Evolutionary conservation across 2,113 vertebrate species (phyloP), one percentile per base, ranked within the genome.

Genomic region (Ammodytes marinus): DNA sequence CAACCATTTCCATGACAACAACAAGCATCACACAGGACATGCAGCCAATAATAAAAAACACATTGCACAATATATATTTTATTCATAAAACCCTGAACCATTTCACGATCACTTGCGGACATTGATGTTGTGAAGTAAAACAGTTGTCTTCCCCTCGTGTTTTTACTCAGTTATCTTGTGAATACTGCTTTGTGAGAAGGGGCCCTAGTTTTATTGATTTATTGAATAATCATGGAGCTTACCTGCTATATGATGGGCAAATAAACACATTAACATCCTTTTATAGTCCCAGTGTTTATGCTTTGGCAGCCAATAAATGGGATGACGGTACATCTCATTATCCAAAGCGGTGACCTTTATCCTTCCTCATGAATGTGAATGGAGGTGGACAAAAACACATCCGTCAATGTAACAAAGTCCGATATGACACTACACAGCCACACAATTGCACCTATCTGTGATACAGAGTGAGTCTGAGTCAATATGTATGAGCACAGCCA

Each of bases 221-320:
- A 37, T 75, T 66, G 40, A 45, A 37, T 50, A 57, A n/a, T 74
- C 61, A 53, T 74, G 40, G 55, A 45, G 5, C 8, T 42, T 19
- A 76, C 37, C 67, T 74, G 71, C 75, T 82, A 37, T 40, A 45
- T 47, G 60, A 80, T 50, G 72, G 72, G 49, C 37, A 59, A 69
- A 79, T 47, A 63, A 73, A 69, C 78, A 66, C 85, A 85, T 86
- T 76, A 88, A 85, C 27, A 86, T 10, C 74, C 82, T 68, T 80
- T 80, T 85, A 83, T 67, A 52, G 43, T 8, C 10, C 47, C 52
- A 49, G 15, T 50, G 19, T 60, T 46, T 37, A 1, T 69, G 49
- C 43, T 54, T 68, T 40, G 27, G 64, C 75, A 43, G 42, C 45
- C 63, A 69, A 80, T 86, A 86, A 83, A 86, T 10, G 43, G 11